Percentiles rank a stretch among this genome's conserved stretches.
Evolutionary conservation across 2,888 invertebrate genomes (phyloP).

Genomic region (Tiliacea citrago): DNA sequence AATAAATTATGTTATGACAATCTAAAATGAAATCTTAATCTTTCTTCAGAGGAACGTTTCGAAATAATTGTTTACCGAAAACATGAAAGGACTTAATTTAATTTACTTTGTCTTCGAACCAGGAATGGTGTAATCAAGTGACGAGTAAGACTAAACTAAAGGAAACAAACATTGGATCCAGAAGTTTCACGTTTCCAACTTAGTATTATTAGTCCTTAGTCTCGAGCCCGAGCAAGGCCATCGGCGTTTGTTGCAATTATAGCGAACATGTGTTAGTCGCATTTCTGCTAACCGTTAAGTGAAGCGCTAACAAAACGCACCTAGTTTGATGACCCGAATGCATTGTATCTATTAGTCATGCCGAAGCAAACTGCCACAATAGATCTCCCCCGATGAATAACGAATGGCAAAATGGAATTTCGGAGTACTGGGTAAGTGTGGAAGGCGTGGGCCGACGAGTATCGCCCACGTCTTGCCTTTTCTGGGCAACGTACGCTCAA

Average conservation of each 20-base stretch:
- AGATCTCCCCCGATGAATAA: slow-evolving; percentile 61
- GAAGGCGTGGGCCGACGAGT: slow-evolving; percentile 68
- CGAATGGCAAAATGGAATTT: slow-evolving; percentile 62
- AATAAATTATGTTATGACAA: slow-evolving; percentile 13
- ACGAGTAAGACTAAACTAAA: slow-evolving; percentile 61
- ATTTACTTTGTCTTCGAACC: slow-evolving; percentile 49
- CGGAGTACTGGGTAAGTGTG: slow-evolving; percentile 64
- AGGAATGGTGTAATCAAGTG: slow-evolving; percentile 64
- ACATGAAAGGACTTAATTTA: slow-evolving; percentile 49
- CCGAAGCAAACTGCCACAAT: slow-evolving; percentile 54
- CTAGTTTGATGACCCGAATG: slow-evolving; percentile 76
- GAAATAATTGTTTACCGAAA: slow-evolving; percentile 48
- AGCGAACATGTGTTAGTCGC: slow-evolving; percentile 68
- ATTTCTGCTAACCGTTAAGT: slow-evolving; percentile 68
- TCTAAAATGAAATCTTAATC: slow-evolving; percentile 31
- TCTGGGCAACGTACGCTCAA: slow-evolving; percentile 73
- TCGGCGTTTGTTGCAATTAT: slow-evolving; percentile 71
- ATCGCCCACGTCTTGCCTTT: slow-evolving; percentile 76
- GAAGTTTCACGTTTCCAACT: slow-evolving; percentile 67
- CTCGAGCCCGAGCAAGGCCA: slow-evolving; percentile 67
- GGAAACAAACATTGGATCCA: slow-evolving; percentile 65
- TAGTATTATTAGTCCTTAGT: slow-evolving; percentile 68
- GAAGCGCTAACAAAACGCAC: slow-evolving; percentile 60
- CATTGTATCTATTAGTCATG: slow-evolving; percentile 69
- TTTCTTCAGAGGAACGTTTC: slow-evolving; percentile 11